These are phyloP conservation scores for Leptura quadrifasciata DNA, from an alignment of 2,888 invertebrate species.

Conservation along the genomic window DNA sequence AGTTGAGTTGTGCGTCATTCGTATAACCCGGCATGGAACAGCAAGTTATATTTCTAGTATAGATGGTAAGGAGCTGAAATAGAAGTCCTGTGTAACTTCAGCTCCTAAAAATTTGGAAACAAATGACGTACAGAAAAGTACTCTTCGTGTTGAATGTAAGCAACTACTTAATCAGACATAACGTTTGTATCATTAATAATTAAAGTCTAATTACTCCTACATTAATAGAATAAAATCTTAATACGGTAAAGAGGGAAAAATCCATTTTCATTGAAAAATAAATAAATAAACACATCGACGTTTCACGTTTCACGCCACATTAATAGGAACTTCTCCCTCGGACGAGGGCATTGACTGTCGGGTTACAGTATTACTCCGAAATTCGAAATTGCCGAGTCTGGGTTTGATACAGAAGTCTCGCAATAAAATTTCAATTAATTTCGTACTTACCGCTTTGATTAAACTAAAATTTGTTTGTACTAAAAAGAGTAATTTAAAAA, in stretches of 20 bases:
- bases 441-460: neutral
- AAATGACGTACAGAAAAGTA: too few species aligned
- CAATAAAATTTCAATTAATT: slow-evolving; percentile 15
- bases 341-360: slow-evolving; percentile 29
- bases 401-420: slow-evolving; percentile 24
- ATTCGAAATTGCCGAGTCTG: slow-evolving; percentile 18
- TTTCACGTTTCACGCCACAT: slow-evolving; percentile 31
- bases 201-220: too few species aligned
- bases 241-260: slow-evolving; percentile 9
- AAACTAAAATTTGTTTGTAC: neutral
- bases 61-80: too few species aligned
- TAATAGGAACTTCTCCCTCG: slow-evolving; percentile 39
- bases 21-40: too few species aligned
- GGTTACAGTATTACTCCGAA: slow-evolving; percentile 31
- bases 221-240: too few species aligned
- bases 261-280: neutral
- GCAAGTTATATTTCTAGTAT: too few species aligned
- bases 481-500: neutral
- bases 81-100: too few species aligned
- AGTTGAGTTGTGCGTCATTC: too few species aligned
- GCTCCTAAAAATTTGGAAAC: too few species aligned
- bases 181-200: too few species aligned
- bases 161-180: too few species aligned
- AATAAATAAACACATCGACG: slow-evolving; percentile 24
- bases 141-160: too few species aligned